Evolutionary conservation across 2,888 invertebrate genomes (phyloP), one percentile per base, ranked within the genome.

Genomic region (Sarcophaga subvicina): DNA sequence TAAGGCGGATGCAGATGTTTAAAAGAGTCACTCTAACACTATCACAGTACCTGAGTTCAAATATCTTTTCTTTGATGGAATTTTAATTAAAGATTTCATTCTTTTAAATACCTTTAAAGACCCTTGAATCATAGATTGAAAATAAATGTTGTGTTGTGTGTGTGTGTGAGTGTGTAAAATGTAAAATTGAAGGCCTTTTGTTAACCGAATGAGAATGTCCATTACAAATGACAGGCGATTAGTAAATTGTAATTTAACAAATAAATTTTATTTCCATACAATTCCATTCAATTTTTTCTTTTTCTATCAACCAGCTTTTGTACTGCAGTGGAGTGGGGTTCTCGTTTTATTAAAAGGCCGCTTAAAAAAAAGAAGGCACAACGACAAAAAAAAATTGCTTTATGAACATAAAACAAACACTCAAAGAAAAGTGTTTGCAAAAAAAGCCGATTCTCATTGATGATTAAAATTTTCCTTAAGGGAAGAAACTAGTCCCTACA

Each of bases 191-290:
- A 37, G 37, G 37, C 37, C 37, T 37, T 37, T 37, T 37, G 37
- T 37, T 37, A 8, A 54, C 54, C 12, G 17, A 54, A 54, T 54
- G 17, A 49, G 27, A 54, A 60, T 59, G 45, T 22, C 37, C 45
- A 25, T 67, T 71, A 67, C 60, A 66, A 83, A 83, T 83, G 77
- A 72, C 82, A 66, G 72, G 72, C 71, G 82, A 83, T 83, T 83
- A 83, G 82, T 72, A 72, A 73, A 71, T 77, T 77, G 77, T 77
- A 71, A 72, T 83, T 83, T 72, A 83, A 66, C 77, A 83, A 77
- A 83, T 83, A 83, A 82, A 76, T 82, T 76, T 54, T 25, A 76
- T 49, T 20, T 37, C 54, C 37, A 37, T 37, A 80, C 20, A 72
- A 71, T 64, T 66, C 54, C 59, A 49, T 4, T 37, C 8, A 37